phyloP scores from a whole-genome alignment of 2,113 vertebrate genomes.

The Herpailurus yagouaroundi region DNA sequence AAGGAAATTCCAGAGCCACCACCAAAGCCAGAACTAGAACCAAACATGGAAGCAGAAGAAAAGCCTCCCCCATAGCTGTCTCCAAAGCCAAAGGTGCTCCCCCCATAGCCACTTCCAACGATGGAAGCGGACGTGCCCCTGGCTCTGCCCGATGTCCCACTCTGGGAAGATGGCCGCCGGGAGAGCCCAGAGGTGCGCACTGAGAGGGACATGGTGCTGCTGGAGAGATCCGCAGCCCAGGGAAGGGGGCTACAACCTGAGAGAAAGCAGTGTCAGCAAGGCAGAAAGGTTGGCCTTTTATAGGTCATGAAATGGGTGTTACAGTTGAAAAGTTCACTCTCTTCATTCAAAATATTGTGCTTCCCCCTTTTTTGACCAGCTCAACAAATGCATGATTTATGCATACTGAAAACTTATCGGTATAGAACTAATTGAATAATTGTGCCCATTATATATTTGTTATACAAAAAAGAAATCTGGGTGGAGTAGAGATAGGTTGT shows the following conservation, averaged over 20 bases:
- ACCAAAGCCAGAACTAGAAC: constrained; percentile 67
- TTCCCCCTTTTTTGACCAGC: neutral
- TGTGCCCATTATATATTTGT: constrained; percentile 75
- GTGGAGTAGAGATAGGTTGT: constrained; percentile 76
- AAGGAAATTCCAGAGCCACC: constrained; percentile 36
- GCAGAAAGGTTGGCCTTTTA: constrained; percentile 62
- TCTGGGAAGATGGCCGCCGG: constrained; percentile 73
- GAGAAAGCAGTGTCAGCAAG: neutral
- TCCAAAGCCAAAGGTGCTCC: constrained; percentile 47
- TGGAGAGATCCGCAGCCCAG: neutral
- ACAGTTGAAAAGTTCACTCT: constrained; percentile 66
- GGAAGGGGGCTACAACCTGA: accelerated
- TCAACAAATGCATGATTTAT: constrained; percentile 53
- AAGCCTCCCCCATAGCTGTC: constrained; percentile 65
- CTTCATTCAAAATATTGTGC: constrained; percentile 24
- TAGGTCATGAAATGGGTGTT: constrained; percentile 71
- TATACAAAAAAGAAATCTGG: constrained; percentile 66
- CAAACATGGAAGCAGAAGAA: constrained; percentile 77
- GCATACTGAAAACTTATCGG: constrained; percentile 72
- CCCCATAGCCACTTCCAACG: constrained; percentile 55
- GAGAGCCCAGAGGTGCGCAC: neutral
- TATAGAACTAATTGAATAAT: constrained; percentile 77
- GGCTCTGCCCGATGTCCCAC: constrained; percentile 49
- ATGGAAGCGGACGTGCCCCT: constrained; percentile 57
- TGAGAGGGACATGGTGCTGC: constrained; percentile 77